phyloP scores from a whole-genome alignment of 2,797 vertebrate species.

The Darevskia nairensis region DNA sequence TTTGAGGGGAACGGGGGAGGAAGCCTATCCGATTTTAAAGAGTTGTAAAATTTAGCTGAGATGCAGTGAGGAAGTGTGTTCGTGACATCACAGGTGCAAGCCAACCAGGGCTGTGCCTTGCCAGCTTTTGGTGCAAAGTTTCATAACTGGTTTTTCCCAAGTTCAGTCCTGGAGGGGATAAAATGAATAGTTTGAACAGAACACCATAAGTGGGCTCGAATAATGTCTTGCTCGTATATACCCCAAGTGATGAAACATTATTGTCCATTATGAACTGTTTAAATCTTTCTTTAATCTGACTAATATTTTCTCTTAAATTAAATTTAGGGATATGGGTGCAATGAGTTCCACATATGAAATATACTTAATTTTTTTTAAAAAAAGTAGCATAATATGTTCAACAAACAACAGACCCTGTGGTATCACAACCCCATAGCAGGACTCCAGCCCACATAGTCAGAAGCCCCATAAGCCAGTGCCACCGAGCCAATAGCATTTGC shows the following conservation, averaged over 20 bases:
- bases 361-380: background rate
- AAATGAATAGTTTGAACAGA: background rate
- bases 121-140: background rate
- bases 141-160: background rate
- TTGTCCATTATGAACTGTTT: background rate
- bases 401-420: background rate
- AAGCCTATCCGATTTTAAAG: background rate
- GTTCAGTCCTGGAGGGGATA: background rate
- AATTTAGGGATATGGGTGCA: background rate
- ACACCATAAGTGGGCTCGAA: background rate
- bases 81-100: background rate
- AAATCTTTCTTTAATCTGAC: conserved; percentile 23
- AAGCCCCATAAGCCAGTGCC: background rate
- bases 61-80: background rate
- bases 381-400: background rate
- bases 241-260: conserved; percentile 1
- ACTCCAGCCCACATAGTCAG: no score
- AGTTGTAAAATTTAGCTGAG: background rate
- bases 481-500: background rate
- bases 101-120: background rate
- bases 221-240: background rate
- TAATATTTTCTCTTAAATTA: background rate
- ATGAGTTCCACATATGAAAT: background rate
- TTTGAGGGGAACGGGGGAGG: background rate
- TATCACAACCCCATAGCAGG: no score